These are phyloP conservation scores for Palythoa heliodiscus DNA, from an alignment of 92 coral and sea anemone species.

Conservation along the genomic window DNA sequence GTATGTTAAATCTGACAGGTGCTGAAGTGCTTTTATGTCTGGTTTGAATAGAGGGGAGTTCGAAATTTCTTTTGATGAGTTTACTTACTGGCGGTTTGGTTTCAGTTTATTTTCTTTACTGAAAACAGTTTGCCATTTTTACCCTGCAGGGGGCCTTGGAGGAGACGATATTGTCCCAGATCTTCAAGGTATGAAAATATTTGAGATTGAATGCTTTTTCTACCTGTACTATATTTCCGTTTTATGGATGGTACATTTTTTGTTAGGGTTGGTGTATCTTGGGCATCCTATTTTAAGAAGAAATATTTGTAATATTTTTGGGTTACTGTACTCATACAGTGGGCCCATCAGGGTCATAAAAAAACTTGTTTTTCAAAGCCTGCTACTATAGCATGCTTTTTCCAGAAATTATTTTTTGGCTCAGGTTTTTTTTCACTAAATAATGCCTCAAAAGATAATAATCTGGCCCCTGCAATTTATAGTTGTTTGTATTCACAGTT, in stretches of 20 bases:
- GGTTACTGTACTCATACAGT: no score
- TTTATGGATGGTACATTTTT: background rate
- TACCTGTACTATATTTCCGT: background rate
- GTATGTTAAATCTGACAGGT: conserved; percentile 1
- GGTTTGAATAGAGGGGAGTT: background rate
- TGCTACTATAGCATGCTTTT: no score
- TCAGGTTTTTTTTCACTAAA: no score
- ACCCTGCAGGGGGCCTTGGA: background rate
- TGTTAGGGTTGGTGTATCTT: background rate
- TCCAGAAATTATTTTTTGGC: no score
- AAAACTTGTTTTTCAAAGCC: no score
- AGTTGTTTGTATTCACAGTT: background rate
- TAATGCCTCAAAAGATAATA: no score
- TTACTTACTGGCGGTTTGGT: background rate
- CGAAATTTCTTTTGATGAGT: background rate
- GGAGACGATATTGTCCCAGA: conserved; percentile 14
- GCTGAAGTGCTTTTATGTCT: background rate
- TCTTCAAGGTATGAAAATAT: background rate
- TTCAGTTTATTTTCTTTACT: background rate
- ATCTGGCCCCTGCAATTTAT: background rate
- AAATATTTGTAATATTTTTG: no score
- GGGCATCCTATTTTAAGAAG: no score
- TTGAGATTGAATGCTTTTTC: background rate
- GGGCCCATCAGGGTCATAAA: no score
- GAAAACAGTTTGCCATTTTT: background rate